A percentile compares a stretch with the other conserved stretches of the same genome.
phyloP scores from a whole-genome alignment of 2,113 vertebrate genomes.

The Sceloporus tristichus region DNA sequence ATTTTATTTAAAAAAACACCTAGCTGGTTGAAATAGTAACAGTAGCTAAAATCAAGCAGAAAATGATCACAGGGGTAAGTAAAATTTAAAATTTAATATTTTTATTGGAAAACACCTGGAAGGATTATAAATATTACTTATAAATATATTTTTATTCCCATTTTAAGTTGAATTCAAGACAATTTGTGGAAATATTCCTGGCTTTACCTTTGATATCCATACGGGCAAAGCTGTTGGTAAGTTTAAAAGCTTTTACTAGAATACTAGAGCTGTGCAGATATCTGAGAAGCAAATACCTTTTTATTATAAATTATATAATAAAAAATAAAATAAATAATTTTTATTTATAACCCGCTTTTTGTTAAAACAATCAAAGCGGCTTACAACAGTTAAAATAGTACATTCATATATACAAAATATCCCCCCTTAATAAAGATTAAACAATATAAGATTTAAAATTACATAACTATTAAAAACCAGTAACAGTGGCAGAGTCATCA shows the following conservation, averaged over 20 bases:
- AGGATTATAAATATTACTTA: conserved; percentile 37
- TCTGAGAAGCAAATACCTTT: neutral
- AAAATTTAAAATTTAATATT: neutral
- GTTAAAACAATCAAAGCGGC: no score
- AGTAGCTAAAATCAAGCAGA: neutral
- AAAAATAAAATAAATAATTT: no score
- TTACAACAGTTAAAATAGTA: no score
- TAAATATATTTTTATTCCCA: neutral
- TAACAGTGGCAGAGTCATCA: no score
- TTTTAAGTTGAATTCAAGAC: conserved; percentile 82
- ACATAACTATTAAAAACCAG: no score
- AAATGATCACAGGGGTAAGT: neutral
- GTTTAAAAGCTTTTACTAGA: conserved; percentile 43
- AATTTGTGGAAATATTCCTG: conserved; percentile 87
- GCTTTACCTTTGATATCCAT: conserved; percentile 88
- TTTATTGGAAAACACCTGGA: neutral
- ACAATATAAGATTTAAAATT: no score
- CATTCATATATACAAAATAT: no score
- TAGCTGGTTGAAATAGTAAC: neutral
- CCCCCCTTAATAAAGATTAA: no score
- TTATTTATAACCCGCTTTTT: no score
- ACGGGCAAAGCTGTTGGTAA: conserved; percentile 88
- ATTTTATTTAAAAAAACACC: neutral
- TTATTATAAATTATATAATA: neutral
- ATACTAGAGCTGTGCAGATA: neutral